Percentiles rank a stretch among this genome's conserved stretches.
Conservation (phyloP, 2,113 vertebrate species). For the Balaenoptera acutorostrata region DNA sequence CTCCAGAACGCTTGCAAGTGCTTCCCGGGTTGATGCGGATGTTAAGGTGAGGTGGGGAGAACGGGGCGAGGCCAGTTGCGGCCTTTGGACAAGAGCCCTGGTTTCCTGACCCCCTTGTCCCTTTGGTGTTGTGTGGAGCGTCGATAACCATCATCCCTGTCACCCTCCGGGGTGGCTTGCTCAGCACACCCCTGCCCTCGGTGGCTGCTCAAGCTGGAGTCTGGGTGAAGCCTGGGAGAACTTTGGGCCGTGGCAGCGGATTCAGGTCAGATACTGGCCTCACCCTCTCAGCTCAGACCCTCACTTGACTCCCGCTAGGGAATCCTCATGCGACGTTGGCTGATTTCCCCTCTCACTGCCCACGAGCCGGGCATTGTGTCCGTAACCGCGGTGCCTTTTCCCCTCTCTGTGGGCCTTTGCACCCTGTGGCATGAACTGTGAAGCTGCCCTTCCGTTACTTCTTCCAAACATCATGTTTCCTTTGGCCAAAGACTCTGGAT, state of each 20-base stretch:
- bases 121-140: accelerated
- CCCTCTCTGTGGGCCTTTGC: not conserved
- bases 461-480: not conserved
- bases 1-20: not conserved
- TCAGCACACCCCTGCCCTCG: not conserved
- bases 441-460: not conserved
- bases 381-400: not conserved
- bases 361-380: not conserved
- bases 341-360: not conserved
- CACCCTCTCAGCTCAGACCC: not conserved
- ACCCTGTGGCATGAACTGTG: not conserved
- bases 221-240: not conserved
- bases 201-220: not conserved
- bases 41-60: accelerated
- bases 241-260: too few relatives aligned
- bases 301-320: not conserved
- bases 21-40: not conserved
- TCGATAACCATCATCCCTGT: not conserved
- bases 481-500: not conserved
- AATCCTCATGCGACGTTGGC: accelerated
- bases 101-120: not conserved
- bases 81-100: not conserved
- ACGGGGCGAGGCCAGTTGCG: not conserved
- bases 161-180: not conserved
- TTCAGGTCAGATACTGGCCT: not conserved